Evolutionary conservation across 2,888 invertebrate species (phyloP).

Genomic region (Cristatella mucedo): DNA sequence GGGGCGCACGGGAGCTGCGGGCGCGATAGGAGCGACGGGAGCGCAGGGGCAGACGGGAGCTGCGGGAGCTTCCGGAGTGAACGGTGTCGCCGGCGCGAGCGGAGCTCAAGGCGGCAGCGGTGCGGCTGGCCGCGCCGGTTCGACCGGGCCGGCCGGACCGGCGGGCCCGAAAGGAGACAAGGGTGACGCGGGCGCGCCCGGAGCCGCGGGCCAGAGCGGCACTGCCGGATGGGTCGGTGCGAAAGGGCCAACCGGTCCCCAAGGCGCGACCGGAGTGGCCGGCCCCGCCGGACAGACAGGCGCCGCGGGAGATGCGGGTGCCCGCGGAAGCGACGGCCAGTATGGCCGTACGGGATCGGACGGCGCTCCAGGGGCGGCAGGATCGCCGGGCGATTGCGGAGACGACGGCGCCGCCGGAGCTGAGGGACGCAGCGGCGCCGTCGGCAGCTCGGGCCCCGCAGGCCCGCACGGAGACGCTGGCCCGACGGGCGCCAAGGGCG

Average conservation of each 20-base stretch:
- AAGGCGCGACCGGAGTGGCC: constrained; percentile 2
- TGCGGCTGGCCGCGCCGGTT: not conserved
- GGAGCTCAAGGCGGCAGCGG: not conserved
- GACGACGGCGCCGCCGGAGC: no score
- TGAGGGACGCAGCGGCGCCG: not conserved
- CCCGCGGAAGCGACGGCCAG: constrained; percentile 12
- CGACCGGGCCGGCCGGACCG: constrained; percentile 4
- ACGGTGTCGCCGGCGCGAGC: not conserved
- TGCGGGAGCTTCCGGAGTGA: not conserved
- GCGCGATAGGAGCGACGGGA: not conserved
- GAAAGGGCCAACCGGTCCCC: not conserved
- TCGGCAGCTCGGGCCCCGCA: constrained; percentile 5
- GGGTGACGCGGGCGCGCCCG: not conserved
- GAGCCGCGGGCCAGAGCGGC: constrained; percentile 2
- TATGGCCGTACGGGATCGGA: constrained; percentile 12
- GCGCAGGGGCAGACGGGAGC: not conserved
- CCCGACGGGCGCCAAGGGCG: constrained; percentile 6
- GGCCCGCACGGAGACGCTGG: constrained; percentile 8
- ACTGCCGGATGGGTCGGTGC: not conserved
- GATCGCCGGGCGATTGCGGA: no score
- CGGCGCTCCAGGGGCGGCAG: constrained; percentile 9
- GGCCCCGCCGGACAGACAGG: constrained; percentile 4
- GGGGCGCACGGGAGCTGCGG: not conserved
- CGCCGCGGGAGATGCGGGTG: constrained; percentile 9
- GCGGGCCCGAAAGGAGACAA: not conserved